A percentile compares a stretch with the other conserved stretches of the same genome.
phyloP scores from a whole-genome alignment of 2,797 vertebrate genomes.

The Manis pentadactyla region DNA sequence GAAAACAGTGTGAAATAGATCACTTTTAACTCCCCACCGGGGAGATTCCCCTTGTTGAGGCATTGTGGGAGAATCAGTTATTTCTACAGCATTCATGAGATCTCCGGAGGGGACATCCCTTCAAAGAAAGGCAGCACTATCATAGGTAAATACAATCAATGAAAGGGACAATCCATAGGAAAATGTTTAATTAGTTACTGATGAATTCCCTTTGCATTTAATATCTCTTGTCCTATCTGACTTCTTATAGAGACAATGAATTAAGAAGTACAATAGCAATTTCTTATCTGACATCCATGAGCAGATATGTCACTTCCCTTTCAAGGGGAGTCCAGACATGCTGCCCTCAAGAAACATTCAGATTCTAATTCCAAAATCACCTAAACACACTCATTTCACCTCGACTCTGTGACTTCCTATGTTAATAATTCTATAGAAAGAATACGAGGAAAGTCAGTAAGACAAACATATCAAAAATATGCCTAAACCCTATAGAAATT shows the following conservation, averaged over 20 bases:
- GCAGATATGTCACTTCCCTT: neutral
- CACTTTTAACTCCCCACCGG: neutral
- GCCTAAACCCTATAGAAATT: neutral
- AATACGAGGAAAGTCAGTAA: neutral
- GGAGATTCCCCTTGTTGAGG: neutral
- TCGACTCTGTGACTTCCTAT: neutral
- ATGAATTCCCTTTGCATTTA: neutral
- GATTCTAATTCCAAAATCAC: neutral
- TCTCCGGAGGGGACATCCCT: neutral
- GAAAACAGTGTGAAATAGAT: neutral
- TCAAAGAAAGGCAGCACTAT: slow-evolving; percentile 1
- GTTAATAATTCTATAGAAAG: neutral
- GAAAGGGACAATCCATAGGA: neutral
- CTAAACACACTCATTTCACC: neutral
- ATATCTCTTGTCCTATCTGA: neutral
- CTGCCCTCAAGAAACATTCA: neutral
- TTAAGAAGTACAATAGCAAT: neutral
- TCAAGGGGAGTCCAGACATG: neutral
- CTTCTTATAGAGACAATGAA: neutral
- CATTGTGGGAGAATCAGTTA: neutral
- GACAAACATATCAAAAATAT: neutral
- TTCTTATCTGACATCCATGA: neutral
- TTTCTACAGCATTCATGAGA: neutral
- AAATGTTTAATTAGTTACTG: neutral
- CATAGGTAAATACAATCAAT: neutral